Evolutionary conservation across 2,113 vertebrate species (phyloP).

Genomic region (Apteryx mantelli): DNA sequence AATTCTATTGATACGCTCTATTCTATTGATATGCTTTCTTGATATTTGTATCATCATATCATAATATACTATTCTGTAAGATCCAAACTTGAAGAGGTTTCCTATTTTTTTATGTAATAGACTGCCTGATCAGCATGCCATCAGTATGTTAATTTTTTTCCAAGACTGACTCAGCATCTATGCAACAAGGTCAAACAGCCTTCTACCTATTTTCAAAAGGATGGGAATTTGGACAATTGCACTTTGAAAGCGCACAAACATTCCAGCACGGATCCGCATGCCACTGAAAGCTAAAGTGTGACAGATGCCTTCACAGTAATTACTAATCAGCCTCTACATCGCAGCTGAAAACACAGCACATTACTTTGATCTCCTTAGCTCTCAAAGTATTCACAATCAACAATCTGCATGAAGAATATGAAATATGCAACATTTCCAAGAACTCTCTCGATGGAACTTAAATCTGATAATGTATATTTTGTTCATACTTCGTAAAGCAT

Average conservation of each 20-base stretch:
- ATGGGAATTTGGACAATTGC: constrained; percentile 64
- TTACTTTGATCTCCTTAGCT: constrained; percentile 78
- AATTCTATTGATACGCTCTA: not conserved
- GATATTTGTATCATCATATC: not conserved
- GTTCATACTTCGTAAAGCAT: constrained; percentile 55
- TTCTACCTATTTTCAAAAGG: constrained; percentile 39
- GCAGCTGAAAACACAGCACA: constrained; percentile 79
- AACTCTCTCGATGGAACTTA: constrained; percentile 52
- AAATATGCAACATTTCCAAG: constrained; percentile 73
- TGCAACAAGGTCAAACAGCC: constrained; percentile 43
- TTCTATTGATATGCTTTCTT: not conserved
- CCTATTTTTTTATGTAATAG: not conserved
- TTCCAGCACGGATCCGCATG: constrained; percentile 53
- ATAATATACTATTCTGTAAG: not conserved
- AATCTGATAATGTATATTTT: constrained; percentile 68
- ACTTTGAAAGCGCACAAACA: constrained; percentile 59
- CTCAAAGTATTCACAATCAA: constrained; percentile 72
- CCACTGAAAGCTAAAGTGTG: constrained; percentile 70
- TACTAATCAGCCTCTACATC: constrained; percentile 69
- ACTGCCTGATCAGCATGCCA: accelerated
- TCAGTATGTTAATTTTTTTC: not conserved
- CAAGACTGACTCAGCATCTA: not conserved
- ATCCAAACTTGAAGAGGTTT: not conserved
- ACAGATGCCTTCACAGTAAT: constrained; percentile 79
- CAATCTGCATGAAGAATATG: constrained; percentile 63